Percentiles rank a stretch among this genome's conserved stretches.
Conservation (phyloP, 2,888 invertebrate species). For the Hemistola chrysoprasaria region DNA sequence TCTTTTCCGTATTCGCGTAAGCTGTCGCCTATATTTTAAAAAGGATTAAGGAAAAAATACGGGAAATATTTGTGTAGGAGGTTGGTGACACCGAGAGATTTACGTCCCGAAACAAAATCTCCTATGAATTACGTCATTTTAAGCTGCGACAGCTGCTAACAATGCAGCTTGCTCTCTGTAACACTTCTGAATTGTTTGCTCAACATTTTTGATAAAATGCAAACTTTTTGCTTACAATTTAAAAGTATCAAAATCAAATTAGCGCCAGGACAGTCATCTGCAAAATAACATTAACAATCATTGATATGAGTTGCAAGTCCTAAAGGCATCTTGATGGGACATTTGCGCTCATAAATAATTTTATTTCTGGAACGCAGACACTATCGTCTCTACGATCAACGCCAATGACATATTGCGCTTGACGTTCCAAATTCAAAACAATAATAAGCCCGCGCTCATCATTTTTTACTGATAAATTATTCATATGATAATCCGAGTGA, state of each 20-base stretch:
- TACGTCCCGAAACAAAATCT: constrained; percentile 59
- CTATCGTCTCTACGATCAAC: constrained; percentile 54
- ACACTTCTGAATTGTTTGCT: constrained; percentile 35
- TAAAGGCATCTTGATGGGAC: constrained; percentile 37
- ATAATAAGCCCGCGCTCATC: constrained; percentile 61
- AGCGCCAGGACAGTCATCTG: constrained; percentile 8
- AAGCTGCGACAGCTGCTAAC: constrained; percentile 62
- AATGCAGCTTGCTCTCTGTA: constrained; percentile 62
- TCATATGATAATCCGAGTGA: constrained; percentile 80
- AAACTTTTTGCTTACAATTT: background rate
- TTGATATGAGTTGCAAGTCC: constrained; percentile 31
- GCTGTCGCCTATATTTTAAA: constrained; percentile 31
- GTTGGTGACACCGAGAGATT: constrained; percentile 56
- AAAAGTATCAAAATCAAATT: constrained; percentile 1
- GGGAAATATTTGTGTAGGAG: constrained; percentile 40
- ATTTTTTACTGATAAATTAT: constrained; percentile 77
- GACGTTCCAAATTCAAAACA: constrained; percentile 72
- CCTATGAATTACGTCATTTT: constrained; percentile 63
- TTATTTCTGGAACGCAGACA: constrained; percentile 44
- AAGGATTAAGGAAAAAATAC: constrained; percentile 39
- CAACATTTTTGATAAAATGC: constrained; percentile 15
- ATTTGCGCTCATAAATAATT: constrained; percentile 46
- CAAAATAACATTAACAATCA: constrained; percentile 21
- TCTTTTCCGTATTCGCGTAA: constrained; percentile 20
- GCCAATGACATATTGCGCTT: constrained; percentile 57